These are phyloP conservation scores for Alsophila aescularia DNA, from an alignment of 2,888 invertebrate species.

Conservation along the genomic window DNA sequence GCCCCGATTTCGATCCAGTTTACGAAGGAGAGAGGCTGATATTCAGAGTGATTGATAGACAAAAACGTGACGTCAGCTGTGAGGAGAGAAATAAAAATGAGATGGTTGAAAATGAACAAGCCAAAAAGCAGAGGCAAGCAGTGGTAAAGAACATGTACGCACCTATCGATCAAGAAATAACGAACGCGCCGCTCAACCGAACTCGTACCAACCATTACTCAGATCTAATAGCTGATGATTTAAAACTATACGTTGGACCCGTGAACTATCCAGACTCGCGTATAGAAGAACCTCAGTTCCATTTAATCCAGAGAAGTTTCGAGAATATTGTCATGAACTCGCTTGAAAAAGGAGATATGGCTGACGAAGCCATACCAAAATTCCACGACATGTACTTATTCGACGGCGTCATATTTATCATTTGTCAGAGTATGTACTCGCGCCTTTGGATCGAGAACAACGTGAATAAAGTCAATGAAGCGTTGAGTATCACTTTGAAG, in stretches of 20 bases:
- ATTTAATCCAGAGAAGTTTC: conserved; percentile 60
- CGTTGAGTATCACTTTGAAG: conserved; percentile 57
- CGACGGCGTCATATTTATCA: conserved; percentile 75
- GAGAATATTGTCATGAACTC: conserved; percentile 58
- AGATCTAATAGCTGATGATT: conserved; percentile 69
- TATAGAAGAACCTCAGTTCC: conserved; percentile 65
- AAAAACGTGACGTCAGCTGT: conserved; percentile 64
- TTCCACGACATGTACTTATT: conserved; percentile 74
- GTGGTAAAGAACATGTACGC: conserved; percentile 61
- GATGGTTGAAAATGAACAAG: conserved; percentile 41
- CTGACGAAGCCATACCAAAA: conserved; percentile 54
- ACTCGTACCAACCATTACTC: conserved; percentile 71
- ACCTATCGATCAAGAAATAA: conserved; percentile 60
- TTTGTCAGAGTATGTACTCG: conserved; percentile 61
- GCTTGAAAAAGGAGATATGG: conserved; percentile 43
- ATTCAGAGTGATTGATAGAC: conserved; percentile 71
- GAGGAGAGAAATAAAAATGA: conserved; percentile 52
- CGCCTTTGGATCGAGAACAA: conserved; percentile 62
- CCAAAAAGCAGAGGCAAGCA: conserved; percentile 49
- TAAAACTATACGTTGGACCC: conserved; percentile 72
- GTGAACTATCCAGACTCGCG: conserved; percentile 68
- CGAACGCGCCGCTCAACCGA: conserved; percentile 59
- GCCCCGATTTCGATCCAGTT: conserved; percentile 60
- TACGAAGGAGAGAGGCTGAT: conserved; percentile 62
- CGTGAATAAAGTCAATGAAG: conserved; percentile 50